Evolutionary conservation across 1,140 invertebrate species (phyloP).

Genomic region (Camponotus pennsylvanicus): DNA sequence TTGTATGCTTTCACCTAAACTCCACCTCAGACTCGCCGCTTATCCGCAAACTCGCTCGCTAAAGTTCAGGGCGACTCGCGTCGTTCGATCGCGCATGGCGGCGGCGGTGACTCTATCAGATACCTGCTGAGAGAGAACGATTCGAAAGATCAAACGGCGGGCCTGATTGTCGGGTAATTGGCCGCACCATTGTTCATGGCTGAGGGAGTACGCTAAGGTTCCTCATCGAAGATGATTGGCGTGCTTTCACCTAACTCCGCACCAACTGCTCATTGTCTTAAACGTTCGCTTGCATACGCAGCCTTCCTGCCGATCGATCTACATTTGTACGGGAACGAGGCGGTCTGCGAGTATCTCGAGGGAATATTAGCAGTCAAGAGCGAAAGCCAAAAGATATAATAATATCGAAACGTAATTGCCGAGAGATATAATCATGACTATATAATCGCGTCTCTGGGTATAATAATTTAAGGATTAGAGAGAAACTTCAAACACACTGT

Average conservation of each 20-base stretch:
- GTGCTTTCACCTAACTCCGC: slow-evolving; percentile 74
- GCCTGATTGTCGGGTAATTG: slow-evolving; percentile 69
- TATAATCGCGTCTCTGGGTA: not conserved
- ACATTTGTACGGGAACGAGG: slow-evolving; percentile 27
- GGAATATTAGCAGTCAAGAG: slow-evolving; percentile 23
- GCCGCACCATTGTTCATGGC: slow-evolving; percentile 70
- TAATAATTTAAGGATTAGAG: slow-evolving; percentile 22
- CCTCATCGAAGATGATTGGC: slow-evolving; percentile 72
- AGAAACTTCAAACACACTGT: not conserved
- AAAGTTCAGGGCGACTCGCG: not conserved
- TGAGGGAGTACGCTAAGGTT: slow-evolving; percentile 69
- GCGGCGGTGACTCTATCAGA: slow-evolving; percentile 47
- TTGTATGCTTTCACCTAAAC: slow-evolving; percentile 61
- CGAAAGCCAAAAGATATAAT: not conserved
- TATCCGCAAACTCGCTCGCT: slow-evolving; percentile 26
- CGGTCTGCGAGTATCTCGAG: slow-evolving; percentile 47
- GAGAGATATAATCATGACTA: slow-evolving; percentile 15
- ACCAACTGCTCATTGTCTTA: slow-evolving; percentile 70
- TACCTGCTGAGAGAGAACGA: slow-evolving; percentile 36
- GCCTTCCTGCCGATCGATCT: slow-evolving; percentile 26
- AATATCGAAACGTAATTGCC: slow-evolving; percentile 28
- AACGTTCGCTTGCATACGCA: slow-evolving; percentile 52
- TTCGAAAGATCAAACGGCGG: slow-evolving; percentile 56
- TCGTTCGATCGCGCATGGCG: slow-evolving; percentile 41
- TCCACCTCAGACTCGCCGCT: slow-evolving; percentile 7